Percentiles rank a stretch among this genome's conserved stretches.
Evolutionary conservation across 2,888 invertebrate species (phyloP).

Genomic region (Ichneumon xanthorius): DNA sequence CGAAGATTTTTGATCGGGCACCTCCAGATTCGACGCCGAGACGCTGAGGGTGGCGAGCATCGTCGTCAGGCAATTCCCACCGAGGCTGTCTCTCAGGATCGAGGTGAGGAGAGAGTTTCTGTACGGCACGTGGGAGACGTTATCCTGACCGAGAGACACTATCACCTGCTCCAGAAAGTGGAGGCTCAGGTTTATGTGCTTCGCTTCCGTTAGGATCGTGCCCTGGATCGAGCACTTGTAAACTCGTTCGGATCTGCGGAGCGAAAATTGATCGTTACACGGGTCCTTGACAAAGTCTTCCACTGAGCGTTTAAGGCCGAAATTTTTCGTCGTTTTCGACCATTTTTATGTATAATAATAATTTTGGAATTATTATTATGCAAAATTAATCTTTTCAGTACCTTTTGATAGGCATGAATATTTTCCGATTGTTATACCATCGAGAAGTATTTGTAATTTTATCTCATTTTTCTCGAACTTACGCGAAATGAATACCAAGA

Average conservation of each 20-base stretch:
- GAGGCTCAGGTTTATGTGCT: conserved; percentile 86
- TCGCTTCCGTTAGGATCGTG: conserved; percentile 85
- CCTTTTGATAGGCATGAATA: no score
- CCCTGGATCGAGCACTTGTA: conserved; percentile 85
- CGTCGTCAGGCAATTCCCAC: conserved; percentile 86
- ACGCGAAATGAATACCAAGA: no score
- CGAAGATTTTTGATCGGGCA: conserved; percentile 52
- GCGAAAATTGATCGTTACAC: conserved; percentile 20
- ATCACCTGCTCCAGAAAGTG: conserved; percentile 86
- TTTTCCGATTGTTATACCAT: no score
- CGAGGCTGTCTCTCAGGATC: conserved; percentile 86
- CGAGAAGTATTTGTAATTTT: no score
- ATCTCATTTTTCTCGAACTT: no score
- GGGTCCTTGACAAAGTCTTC: no score
- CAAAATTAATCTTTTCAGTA: no score
- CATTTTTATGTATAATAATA: no score
- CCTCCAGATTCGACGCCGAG: conserved; percentile 80
- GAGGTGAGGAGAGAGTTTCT: conserved; percentile 86
- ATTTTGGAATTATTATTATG: no score
- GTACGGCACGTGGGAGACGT: conserved; percentile 83
- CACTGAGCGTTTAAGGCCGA: no score
- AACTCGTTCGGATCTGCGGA: conserved; percentile 85
- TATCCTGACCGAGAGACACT: conserved; percentile 82
- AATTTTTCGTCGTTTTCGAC: no score
- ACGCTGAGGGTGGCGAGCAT: conserved; percentile 86